phyloP scores from a whole-genome alignment of 2,113 vertebrate species.

The Pionites leucogaster region DNA sequence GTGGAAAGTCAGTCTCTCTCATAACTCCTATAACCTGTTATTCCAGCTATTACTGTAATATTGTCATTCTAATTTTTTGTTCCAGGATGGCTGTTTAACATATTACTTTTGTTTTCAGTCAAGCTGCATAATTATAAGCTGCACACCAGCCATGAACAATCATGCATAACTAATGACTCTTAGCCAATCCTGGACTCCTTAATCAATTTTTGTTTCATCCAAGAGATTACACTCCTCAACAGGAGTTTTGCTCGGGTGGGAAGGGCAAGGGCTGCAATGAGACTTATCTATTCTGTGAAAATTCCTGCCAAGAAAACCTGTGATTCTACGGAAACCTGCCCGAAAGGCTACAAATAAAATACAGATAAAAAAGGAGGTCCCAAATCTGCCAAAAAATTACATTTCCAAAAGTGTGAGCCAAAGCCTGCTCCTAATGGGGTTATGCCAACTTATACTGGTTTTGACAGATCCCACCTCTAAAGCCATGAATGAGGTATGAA shows the following conservation, averaged over 20 bases:
- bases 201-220: constrained; percentile 47
- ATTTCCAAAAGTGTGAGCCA: background rate
- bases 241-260: background rate
- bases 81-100: constrained; percentile 42
- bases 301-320: background rate
- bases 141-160: background rate
- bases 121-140: constrained; percentile 45
- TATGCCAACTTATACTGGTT: background rate
- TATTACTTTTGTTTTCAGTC: constrained; percentile 53
- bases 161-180: constrained; percentile 2
- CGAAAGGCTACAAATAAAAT: background rate
- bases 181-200: constrained; percentile 5
- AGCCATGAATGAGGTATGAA: background rate
- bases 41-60: constrained; percentile 47
- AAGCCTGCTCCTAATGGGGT: background rate
- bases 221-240: background rate
- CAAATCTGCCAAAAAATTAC: background rate
- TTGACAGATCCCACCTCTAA: background rate
- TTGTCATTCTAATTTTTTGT: constrained; percentile 55
- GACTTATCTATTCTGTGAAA: background rate
- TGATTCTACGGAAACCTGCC: background rate
- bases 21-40: constrained; percentile 48
- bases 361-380: background rate
- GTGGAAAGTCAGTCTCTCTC: background rate
- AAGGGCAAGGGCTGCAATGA: background rate